Evolutionary conservation across 1,140 invertebrate species (phyloP), one percentile per base, ranked within the genome.

Genomic region (Anadara kagoshimensis): DNA sequence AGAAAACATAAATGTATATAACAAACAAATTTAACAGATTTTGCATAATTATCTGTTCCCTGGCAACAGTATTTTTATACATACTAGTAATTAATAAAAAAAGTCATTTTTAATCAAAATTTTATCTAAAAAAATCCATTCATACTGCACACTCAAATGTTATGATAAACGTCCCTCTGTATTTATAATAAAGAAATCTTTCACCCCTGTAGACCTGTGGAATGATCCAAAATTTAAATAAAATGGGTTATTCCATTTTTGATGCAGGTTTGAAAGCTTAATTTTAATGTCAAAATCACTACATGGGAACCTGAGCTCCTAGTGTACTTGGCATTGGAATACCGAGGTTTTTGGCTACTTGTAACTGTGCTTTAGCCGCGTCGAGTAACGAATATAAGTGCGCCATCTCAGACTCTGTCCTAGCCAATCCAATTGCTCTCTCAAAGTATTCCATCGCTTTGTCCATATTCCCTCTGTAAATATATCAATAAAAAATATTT

Each of bases 361-460:
- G 94, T 44, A 80, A 45, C 63, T 98, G 97, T 29, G 95, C 94
- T 77, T 93, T 92, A 7, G 96, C 95, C 54, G 96, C 96, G 89
- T 97, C 94, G 41, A 83, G 62, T 63, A 88, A 66, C 16, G 85
- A 87, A 74, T 73, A 87, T 79, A 98, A 91, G 88, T 98, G 96
- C 29, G 94, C 93, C 90, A 98, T 92, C 90, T 98, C 96, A 72
- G 93, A 90, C 87, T 94, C 93, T 22, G 94, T 96, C 83, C 95
- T 95, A 29, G 95, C 93, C 64, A 97, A 90, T 58, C 92, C 91
- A 71, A 98, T 93, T n/a, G 96, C 96, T 88, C 95, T 96, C 78
- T 97, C 93, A 85, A 98, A 97, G 22, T 95, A 90, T 75, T 93
- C 92, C 69, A 98, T 92, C 10, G 96, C 96, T 83, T 93, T 91